Evolutionary conservation across 92 coral and sea anemone genomes (phyloP), one percentile per base, ranked within the genome.

Genomic region (Phenganax stokvisi): DNA sequence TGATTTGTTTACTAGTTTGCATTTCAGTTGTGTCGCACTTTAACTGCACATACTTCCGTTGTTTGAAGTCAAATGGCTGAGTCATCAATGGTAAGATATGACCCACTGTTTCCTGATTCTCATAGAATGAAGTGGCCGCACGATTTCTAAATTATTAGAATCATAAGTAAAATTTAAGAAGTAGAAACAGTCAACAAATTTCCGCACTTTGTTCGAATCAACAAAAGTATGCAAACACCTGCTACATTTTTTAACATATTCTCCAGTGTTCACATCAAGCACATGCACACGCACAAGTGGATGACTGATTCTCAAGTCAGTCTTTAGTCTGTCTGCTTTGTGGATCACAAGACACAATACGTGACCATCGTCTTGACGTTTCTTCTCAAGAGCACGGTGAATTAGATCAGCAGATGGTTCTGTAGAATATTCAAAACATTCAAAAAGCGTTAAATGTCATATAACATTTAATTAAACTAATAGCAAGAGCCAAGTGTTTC

Each of bases 51-150:
- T 88, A 92, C 99, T 90, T 96, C 86, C 87, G 88, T 70, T 82
- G 92, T 89, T 96, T 96, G 86, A 96, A 96, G 78, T 96, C 99
- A 74, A 89, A 96, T 12, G 99, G 99, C 31, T 96, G 92, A 6
- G 99, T 96, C 99, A 96, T 96, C 31, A 96, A 83, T 1, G 99
- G 99, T 86, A 96, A 83, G 56, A 96, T 89, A 84, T 90, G 89
- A 79, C 90, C 92, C 17, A 92, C 96, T 0, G 94, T 90, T 64
- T 84, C 84, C 74, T 90, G 85, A 72, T 82, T 85, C 77, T 96
- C 99, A 77, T 96, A 96, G 77, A 88, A 96, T 8, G 98, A 94
- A 12, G 98, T 90, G 71, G 92, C 98, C 71, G 90, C 88, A 63
- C 97, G 91, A 55, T 79, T 85, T 57, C 98, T 94, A 12, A n/a